A percentile compares a stretch with the other conserved stretches of the same genome.
Conservation (phyloP, 2,888 invertebrate genomes). For the Hipparchia sbordonii region DNA sequence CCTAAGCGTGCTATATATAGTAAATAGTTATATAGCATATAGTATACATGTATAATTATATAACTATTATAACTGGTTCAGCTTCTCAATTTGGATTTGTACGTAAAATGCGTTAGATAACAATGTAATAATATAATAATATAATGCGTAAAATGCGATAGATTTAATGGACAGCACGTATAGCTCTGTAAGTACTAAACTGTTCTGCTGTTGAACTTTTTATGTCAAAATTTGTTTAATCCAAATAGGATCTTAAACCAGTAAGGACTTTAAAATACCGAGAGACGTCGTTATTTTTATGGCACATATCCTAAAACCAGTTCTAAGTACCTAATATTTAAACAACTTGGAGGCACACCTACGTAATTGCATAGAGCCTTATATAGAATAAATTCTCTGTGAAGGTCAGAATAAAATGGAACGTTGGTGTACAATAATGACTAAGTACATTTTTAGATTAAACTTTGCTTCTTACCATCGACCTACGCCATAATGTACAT, state of each 20-base stretch:
- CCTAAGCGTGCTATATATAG: constrained; percentile 1
- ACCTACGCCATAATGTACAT: background rate
- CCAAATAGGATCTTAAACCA: background rate
- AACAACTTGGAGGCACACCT: constrained; percentile 9
- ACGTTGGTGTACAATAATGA: constrained; percentile 26
- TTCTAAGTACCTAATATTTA: background rate
- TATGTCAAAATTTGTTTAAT: background rate
- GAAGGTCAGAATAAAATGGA: constrained; percentile 20
- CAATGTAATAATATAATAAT: too few species aligned
- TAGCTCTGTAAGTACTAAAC: background rate
- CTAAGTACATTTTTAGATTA: constrained; percentile 12
- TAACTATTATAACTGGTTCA: constrained; percentile 19
- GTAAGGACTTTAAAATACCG: background rate
- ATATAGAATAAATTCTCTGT: constrained; percentile 6
- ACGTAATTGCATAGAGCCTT: constrained; percentile 25
- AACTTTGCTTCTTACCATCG: background rate
- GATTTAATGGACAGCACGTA: too few species aligned
- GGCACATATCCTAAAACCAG: constrained; percentile 3
- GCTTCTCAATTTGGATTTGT: too few species aligned
- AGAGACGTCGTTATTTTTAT: background rate
- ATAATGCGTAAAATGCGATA: too few species aligned
- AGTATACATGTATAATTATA: background rate
- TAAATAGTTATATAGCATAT: too few species aligned
- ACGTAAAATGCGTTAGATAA: too few species aligned
- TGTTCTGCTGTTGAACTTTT: background rate